phyloP scores from a whole-genome alignment of 2,113 vertebrate species.

The Addax nasomaculatus region DNA sequence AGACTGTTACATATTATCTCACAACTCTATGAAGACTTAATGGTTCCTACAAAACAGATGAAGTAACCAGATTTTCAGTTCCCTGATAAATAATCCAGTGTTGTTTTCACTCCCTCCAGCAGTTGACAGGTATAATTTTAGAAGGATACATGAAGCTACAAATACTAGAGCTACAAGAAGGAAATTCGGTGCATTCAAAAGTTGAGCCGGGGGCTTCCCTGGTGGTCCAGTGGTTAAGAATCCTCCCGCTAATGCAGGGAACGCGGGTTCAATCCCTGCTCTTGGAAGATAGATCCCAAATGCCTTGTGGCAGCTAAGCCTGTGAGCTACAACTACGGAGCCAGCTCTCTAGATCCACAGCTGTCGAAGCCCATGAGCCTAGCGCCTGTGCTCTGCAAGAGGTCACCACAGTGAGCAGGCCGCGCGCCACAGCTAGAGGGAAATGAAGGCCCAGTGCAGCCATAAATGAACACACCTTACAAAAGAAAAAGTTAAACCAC shows the following conservation, averaged over 20 bases:
- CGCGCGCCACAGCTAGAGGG: neutral
- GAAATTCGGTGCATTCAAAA: neutral
- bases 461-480: neutral
- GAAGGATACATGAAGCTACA: neutral
- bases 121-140: neutral
- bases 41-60: neutral
- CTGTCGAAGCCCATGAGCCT: neutral
- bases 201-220: neutral
- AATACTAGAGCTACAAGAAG: neutral
- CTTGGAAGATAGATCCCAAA: neutral
- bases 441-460: neutral
- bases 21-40: neutral
- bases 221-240: neutral
- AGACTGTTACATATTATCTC: neutral
- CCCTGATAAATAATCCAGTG: neutral
- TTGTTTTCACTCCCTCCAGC: neutral
- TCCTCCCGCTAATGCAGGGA: neutral
- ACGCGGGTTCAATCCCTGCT: neutral
- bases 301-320: neutral
- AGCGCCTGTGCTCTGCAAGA: neutral
- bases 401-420: neutral
- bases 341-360: neutral
- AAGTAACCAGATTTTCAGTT: neutral
- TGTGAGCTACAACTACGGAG: neutral
- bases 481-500: neutral